Conservation (phyloP, 2,888 invertebrate species). For the Himalopsyche anomala region DNA sequence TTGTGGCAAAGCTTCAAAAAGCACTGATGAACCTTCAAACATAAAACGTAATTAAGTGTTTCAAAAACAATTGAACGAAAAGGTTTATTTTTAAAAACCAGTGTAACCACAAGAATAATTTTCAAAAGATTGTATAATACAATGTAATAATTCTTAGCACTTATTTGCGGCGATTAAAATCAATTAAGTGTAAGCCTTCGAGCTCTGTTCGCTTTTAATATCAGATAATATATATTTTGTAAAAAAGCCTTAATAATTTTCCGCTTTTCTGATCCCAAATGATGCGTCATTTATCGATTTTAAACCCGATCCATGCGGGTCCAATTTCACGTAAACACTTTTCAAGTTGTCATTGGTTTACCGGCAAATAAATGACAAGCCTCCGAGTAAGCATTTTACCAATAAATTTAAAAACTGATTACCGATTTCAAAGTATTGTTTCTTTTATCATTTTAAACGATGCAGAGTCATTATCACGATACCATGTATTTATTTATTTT, state of each 20-base stretch:
- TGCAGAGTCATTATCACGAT: neutral
- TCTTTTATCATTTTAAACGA: neutral
- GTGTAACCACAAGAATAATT: neutral
- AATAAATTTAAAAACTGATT: neutral
- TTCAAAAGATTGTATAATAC: neutral
- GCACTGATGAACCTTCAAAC: too few relatives aligned
- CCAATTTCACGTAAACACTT: neutral
- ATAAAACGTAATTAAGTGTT: too few relatives aligned
- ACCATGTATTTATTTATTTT: too few relatives aligned
- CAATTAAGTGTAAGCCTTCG: neutral
- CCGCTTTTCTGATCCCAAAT: conserved; percentile 1
- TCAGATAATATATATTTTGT: neutral
- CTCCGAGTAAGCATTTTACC: neutral
- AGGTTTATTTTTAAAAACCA: neutral
- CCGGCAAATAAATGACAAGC: neutral
- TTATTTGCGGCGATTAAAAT: neutral
- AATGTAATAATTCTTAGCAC: neutral
- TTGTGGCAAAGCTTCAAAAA: too few relatives aligned
- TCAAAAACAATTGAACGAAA: too few relatives aligned
- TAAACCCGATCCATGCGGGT: conserved; percentile 2
- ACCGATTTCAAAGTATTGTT: neutral
- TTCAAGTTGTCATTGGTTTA: neutral
- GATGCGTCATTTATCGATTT: neutral
- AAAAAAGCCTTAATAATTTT: neutral
- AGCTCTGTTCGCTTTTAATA: neutral